Evolutionary conservation across 2,113 vertebrate species (phyloP), one percentile per base, ranked within the genome.

Genomic region (Ariopsis seemanni): DNA sequence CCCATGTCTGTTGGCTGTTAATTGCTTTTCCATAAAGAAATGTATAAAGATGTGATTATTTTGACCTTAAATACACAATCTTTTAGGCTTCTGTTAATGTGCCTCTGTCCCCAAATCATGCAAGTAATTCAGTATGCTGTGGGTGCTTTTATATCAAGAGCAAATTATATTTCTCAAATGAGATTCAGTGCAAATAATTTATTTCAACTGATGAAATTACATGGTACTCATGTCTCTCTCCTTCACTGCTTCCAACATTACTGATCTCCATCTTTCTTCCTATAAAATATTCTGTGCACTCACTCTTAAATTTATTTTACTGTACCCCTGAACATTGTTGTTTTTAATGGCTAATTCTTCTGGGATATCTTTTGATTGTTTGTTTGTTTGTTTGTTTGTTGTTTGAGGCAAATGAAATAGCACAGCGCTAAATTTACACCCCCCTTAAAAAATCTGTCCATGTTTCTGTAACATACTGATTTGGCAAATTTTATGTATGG

Each of bases 1-100:
- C 94, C 94, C 91, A 91, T 93, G 93, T 95, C 93, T 95, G 92
- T 92, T 95, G 93, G 95, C 93, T 95, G 94, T 93, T 95, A 93
- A 94, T 94, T 93, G 92, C 92, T 93, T 91, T 91, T 91, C 90
- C 72, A 62, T 83, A 72, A 80, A 87, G 82, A 48, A 67, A 91
- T 86, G 89, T 83, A 89, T 92, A 90, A 91, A 92, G 84, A 57
- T n/a, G 55, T 53, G 30, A 72, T 50, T 85, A 78, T 63, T 84
- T 57, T 86, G 62, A 84, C 85, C 50, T 84, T 57, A 57, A 82
- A 55, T 53, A 67, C 83, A 82, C 78, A 60, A 22, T 65, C 27
- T 86, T 17, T 22, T 9, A 52, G 78, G 72, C 77, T 80, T 34
- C 20, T 74, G 27, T 55, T 86, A 84, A 50, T 85, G 14, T 84